Evolutionary conservation across 2,797 vertebrate genomes (phyloP), one percentile per base, ranked within the genome.

Genomic region (Neomorphus geoffroyi): DNA sequence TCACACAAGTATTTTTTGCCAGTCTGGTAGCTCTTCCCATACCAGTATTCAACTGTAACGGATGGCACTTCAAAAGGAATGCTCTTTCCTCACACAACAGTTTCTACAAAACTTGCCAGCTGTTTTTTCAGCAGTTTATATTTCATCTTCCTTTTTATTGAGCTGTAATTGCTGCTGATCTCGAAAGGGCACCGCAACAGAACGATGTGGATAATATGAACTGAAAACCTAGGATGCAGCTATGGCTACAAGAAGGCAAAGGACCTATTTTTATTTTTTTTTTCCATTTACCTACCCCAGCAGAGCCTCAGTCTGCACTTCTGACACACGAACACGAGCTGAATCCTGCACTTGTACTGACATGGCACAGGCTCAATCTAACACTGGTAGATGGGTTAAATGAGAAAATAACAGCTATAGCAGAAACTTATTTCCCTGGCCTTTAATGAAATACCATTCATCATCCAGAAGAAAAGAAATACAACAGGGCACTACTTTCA

Each of bases 401-500:
- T 28, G 66, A 90, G 80, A 75, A 65, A 80, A 65, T 26, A 72
- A 66, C 83, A 73, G 51, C 65, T 78, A 41, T 53, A 81, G 77
- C 4, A 35, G 77, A 84, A 92, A 82, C 28, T 24, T 46, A 73
- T 84, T 91, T 92, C 53, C 64, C 45, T 43, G 66, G 35, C 4
- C 12, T 74, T 67, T 82, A 72, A 70, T 41, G 64, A 94, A 88
- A 45, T 71, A 69, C 88, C 9, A 11, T 32, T 57, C 7, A 28
- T 45, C 35, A 69, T 65, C 54, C 23, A 37, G 80, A 86, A 75
- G 50, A 53, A 64, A 83, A 80, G 9, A 74, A 75, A 75, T 21
- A 70, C 28, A 91, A 23, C 27, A 41, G 12, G 10, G 15, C 27
- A 81, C 70, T 39, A 62, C 32, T 90, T 85, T 53, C 67, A 61